These are phyloP conservation scores for Hydrozoanthus gracilis DNA, from an alignment of 92 coral and sea anemone species.

Conservation along the genomic window DNA sequence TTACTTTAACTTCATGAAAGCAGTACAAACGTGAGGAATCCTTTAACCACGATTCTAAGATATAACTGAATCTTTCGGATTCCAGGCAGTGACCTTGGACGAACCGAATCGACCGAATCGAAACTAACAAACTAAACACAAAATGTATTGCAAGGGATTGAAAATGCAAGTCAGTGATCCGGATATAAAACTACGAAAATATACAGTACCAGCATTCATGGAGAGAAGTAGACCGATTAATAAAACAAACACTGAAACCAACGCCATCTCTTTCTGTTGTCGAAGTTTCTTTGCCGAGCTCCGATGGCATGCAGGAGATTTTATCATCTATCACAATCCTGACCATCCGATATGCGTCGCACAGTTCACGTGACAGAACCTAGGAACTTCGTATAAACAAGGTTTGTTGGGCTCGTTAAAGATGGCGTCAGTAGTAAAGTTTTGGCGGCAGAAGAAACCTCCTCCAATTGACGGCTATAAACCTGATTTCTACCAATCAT, in stretches of 20 bases:
- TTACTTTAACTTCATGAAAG: no score
- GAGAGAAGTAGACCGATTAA: constrained; percentile 8
- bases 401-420: constrained; percentile 5
- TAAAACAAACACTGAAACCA: constrained; percentile 9
- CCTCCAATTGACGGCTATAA: neutral
- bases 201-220: constrained; percentile 16
- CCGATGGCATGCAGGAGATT: constrained; percentile 29
- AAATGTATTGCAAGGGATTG: no score
- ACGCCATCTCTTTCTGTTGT: neutral
- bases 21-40: no score
- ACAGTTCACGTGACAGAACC: neutral
- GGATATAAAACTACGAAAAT: neutral
- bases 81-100: no score
- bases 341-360: no score
- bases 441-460: constrained; percentile 5
- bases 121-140: no score
- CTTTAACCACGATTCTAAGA: no score
- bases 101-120: no score
- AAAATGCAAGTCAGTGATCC: neutral
- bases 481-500: constrained; percentile 30
- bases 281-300: neutral
- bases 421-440: constrained; percentile 44
- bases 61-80: no score
- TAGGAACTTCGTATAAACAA: constrained; percentile 9
- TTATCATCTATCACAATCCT: neutral